A percentile compares a stretch with the other conserved stretches of the same genome.
These are phyloP conservation scores for Carcinoscorpius rotundicauda DNA, from an alignment of 1,140 invertebrate species.

Conservation along the genomic window DNA sequence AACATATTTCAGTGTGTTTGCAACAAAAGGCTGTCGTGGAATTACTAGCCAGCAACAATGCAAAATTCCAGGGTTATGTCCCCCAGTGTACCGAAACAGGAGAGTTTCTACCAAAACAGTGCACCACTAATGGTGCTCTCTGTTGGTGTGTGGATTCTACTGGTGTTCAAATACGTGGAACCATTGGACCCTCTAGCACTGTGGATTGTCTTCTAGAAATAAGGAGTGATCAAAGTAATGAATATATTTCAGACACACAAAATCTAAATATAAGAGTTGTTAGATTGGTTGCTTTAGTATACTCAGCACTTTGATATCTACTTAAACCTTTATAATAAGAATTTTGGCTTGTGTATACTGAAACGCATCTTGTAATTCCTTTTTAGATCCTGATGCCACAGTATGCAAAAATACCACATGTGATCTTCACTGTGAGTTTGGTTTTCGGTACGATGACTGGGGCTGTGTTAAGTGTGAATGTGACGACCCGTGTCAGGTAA, in stretches of 20 bases:
- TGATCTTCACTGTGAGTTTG: constrained; percentile 67
- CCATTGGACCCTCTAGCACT: constrained; percentile 57
- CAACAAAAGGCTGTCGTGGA: constrained; percentile 63
- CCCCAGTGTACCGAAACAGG: constrained; percentile 59
- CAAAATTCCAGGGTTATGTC: constrained; percentile 60
- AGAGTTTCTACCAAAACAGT: constrained; percentile 54
- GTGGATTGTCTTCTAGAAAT: constrained; percentile 43
- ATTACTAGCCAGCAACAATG: constrained; percentile 57
- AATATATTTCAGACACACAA: not conserved
- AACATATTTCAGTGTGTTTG: constrained; percentile 40
- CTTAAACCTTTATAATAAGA: no score
- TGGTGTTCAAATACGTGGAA: constrained; percentile 58
- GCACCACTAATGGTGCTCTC: constrained; percentile 61
- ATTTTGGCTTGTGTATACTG: no score
- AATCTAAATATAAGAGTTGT: no score
- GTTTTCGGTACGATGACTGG: constrained; percentile 58
- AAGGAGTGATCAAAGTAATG: constrained; percentile 20
- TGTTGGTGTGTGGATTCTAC: constrained; percentile 70
- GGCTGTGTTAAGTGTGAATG: constrained; percentile 74
- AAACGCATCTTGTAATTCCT: no score
- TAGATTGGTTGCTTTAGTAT: no score
- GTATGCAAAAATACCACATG: constrained; percentile 41
- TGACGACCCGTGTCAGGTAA: constrained; percentile 60
- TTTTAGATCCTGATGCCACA: constrained; percentile 20
- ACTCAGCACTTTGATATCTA: no score